These are phyloP conservation scores for Scaptomyza cyrtandrae DNA, from an alignment of 2,888 invertebrate genomes.

Conservation along the genomic window DNA sequence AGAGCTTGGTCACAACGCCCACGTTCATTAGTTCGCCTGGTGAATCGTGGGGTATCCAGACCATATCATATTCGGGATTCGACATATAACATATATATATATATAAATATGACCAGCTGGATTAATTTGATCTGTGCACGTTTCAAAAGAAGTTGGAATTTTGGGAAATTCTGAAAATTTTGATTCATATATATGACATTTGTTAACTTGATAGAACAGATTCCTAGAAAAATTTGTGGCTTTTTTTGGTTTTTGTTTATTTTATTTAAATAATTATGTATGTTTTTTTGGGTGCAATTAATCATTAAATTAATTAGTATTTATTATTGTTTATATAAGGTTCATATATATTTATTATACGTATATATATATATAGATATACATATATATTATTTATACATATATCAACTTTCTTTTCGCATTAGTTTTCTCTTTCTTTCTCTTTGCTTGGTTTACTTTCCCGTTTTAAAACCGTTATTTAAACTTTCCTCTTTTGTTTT, in stretches of 20 bases:
- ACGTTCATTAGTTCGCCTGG: slow-evolving; percentile 37
- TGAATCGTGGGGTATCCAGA: slow-evolving; percentile 40
- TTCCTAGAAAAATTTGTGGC: background rate
- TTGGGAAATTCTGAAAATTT: slow-evolving; percentile 15
- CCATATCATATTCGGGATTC: slow-evolving; percentile 49
- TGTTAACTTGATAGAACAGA: background rate
- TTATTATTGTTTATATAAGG: slow-evolving; percentile 83
- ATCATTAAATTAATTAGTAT: slow-evolving; percentile 83
- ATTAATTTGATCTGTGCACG: slow-evolving; percentile 2
- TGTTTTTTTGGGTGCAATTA: slow-evolving; percentile 81
- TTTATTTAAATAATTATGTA: slow-evolving; percentile 82
- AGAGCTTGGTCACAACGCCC: slow-evolving; percentile 31
- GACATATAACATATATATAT: slow-evolving; percentile 37
- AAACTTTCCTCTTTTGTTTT: slow-evolving; percentile 8
- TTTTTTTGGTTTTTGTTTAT: slow-evolving; percentile 60
- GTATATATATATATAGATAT: slow-evolving; percentile 33
- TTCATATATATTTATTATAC: slow-evolving; percentile 76
- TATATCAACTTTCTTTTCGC: slow-evolving; percentile 60
- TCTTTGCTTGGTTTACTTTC: background rate
- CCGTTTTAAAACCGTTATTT: slow-evolving; percentile 26
- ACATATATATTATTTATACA: slow-evolving; percentile 58
- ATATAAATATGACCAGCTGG: slow-evolving; percentile 3
- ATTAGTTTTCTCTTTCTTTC: slow-evolving; percentile 22
- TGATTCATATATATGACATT: background rate
- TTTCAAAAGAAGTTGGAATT: slow-evolving; percentile 25